phyloP scores from a whole-genome alignment of 2,113 vertebrate species.

The Spea multiplicata region DNA sequence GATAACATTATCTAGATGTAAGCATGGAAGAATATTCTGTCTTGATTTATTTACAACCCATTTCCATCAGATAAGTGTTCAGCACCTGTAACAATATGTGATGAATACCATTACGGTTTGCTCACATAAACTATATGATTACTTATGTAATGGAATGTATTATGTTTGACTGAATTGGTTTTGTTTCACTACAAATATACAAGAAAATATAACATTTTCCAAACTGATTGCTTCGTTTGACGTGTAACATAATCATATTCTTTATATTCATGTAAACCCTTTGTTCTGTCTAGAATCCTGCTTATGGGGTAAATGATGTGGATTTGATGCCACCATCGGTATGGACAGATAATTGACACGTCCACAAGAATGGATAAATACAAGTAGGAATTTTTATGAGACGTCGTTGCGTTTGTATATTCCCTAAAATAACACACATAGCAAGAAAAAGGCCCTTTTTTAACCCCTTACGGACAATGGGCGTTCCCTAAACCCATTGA shows the following conservation, averaged over 20 bases:
- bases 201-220: slow-evolving; percentile 12
- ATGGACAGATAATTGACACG: background rate
- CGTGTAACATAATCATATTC: slow-evolving; percentile 14
- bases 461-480: too few species aligned
- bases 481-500: too few species aligned
- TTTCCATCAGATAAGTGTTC: slow-evolving; percentile 19
- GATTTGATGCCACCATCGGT: background rate
- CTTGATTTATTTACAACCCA: background rate
- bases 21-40: slow-evolving; percentile 33
- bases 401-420: too few species aligned
- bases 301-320: background rate
- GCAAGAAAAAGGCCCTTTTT: too few species aligned
- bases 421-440: too few species aligned
- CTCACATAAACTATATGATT: slow-evolving; percentile 19
- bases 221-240: background rate
- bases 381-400: background rate
- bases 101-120: background rate
- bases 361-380: background rate
- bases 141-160: slow-evolving; percentile 32
- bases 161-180: slow-evolving; percentile 26
- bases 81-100: slow-evolving; percentile 47
- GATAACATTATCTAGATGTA: slow-evolving; percentile 39
- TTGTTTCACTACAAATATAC: slow-evolving; percentile 20
- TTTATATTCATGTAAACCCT: slow-evolving; percentile 27
- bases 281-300: slow-evolving; percentile 9